Percentiles rank a stretch among this genome's conserved stretches.
These are phyloP conservation scores for Tromatobia lineatoria DNA, from an alignment of 2,888 invertebrate species.

Conservation along the genomic window DNA sequence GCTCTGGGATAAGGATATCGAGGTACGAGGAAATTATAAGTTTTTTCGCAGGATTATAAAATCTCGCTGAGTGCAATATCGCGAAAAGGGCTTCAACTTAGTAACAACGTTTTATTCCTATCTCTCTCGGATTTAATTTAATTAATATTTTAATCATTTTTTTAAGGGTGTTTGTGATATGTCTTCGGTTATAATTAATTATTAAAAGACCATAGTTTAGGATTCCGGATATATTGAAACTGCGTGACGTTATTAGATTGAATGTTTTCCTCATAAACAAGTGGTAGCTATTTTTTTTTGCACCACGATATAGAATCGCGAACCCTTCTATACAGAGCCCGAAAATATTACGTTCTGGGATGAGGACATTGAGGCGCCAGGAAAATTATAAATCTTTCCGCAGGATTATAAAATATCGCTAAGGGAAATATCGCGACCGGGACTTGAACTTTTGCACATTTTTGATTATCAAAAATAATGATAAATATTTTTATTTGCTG, in stretches of 20 bases:
- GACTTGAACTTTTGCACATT: not conserved
- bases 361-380: constrained; percentile 76
- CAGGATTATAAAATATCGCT: constrained; percentile 37
- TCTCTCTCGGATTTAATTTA: too few relatives aligned
- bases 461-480: too few relatives aligned
- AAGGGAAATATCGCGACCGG: not conserved
- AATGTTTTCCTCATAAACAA: too few relatives aligned
- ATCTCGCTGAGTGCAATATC: constrained; percentile 7
- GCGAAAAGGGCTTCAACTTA: not conserved
- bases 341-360: not conserved
- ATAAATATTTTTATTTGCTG: too few relatives aligned
- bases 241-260: too few relatives aligned
- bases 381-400: constrained; percentile 81
- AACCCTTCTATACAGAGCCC: constrained; percentile 46
- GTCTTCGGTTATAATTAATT: too few relatives aligned
- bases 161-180: too few relatives aligned
- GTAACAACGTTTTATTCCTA: not conserved
- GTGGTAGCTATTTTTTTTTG: too few relatives aligned
- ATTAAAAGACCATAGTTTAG: too few relatives aligned
- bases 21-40: constrained; percentile 79
- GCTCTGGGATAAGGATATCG: constrained; percentile 73
- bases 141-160: too few relatives aligned
- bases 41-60: constrained; percentile 73
- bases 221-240: too few relatives aligned
- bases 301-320: constrained; percentile 49